Evolutionary conservation across 1,140 invertebrate genomes (phyloP).

Genomic region (Macrosteles quadrilineatus): DNA sequence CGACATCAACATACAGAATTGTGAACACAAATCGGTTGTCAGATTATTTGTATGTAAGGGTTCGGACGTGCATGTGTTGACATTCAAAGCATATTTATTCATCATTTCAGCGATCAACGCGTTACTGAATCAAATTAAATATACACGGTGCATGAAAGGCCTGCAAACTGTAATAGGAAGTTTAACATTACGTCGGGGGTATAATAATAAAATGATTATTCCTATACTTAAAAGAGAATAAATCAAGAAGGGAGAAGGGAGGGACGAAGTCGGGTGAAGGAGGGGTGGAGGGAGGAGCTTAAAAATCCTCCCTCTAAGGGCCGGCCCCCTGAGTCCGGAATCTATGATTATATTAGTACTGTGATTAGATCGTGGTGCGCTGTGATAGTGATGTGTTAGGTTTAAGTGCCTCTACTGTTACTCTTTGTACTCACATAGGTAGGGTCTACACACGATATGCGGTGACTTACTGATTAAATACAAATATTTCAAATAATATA

Average conservation of each 20-base stretch:
- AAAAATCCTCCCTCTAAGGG: slow-evolving; percentile 15
- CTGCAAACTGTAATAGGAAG: background rate
- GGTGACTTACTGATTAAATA: no score
- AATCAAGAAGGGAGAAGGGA: background rate
- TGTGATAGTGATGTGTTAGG: no score
- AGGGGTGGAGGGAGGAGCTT: background rate
- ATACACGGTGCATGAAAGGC: slow-evolving; percentile 1
- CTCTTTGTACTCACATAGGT: no score
- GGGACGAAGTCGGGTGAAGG: background rate
- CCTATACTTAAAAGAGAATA: slow-evolving; percentile 25
- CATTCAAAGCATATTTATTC: slow-evolving; percentile 6
- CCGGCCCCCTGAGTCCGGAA: background rate
- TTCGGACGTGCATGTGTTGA: no score
- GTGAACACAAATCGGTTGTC: no score
- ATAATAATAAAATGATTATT: slow-evolving; percentile 28
- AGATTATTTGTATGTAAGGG: no score
- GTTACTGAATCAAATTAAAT: background rate
- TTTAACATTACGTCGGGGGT: background rate
- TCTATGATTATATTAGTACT: slow-evolving; percentile 23
- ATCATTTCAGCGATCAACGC: background rate
- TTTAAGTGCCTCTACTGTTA: no score
- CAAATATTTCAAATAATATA: no score
- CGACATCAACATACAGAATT: no score
- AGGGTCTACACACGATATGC: no score
- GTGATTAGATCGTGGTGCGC: background rate